Conservation (phyloP, 1,140 invertebrate species). For the Calliphora vicina region DNA sequence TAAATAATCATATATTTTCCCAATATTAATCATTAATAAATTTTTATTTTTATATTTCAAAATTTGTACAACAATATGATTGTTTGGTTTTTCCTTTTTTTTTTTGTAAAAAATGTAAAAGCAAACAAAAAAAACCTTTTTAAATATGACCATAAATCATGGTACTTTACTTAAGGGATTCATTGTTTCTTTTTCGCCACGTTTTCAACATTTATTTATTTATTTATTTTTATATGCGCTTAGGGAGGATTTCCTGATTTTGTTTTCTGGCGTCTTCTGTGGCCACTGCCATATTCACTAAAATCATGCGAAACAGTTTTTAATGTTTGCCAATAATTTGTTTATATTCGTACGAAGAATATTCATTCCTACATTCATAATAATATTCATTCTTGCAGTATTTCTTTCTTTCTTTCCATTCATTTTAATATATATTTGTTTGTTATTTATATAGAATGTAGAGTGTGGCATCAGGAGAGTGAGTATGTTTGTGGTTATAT, state of each 20-base stretch:
- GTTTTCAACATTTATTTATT: background rate
- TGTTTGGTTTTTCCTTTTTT: background rate
- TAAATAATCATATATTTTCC: background rate
- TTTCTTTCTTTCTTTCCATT: too few species aligned
- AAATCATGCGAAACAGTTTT: background rate
- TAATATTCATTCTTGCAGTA: background rate
- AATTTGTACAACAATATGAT: background rate
- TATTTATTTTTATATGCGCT: conserved; percentile 5
- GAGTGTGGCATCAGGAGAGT: too few species aligned
- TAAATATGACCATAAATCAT: background rate
- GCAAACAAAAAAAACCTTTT: background rate
- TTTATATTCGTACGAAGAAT: background rate
- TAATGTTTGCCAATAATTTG: conserved; percentile 8
- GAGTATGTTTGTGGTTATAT: background rate
- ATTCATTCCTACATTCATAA: background rate
- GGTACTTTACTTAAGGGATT: background rate
- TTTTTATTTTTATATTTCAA: background rate
- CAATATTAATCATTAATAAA: background rate
- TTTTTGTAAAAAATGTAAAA: background rate
- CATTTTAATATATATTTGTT: background rate
- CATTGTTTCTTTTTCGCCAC: background rate
- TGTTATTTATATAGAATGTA: background rate
- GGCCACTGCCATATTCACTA: background rate
- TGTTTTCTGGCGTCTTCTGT: background rate
- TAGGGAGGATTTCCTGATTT: background rate